Conservation (phyloP, 1,140 invertebrate species). For the Heliconius nattereri region DNA sequence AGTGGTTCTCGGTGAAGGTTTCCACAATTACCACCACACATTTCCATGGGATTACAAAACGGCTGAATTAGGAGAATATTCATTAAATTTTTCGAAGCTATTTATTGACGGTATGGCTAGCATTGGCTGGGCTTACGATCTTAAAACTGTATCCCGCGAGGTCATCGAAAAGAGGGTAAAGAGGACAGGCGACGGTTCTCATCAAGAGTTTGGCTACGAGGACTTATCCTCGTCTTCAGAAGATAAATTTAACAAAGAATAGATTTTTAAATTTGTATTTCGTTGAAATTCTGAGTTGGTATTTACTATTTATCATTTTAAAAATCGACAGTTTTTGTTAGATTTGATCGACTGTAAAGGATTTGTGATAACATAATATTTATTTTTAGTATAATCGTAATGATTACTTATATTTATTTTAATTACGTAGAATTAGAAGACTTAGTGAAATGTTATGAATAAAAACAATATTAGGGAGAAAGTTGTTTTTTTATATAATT, state of each 20-base stretch:
- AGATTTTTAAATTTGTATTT: slow-evolving; percentile 37
- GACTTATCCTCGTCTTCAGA: slow-evolving; percentile 54
- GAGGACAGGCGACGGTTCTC: slow-evolving; percentile 85
- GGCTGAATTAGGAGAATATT: slow-evolving; percentile 84
- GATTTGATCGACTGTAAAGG: slow-evolving; percentile 32
- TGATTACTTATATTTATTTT: slow-evolving; percentile 29
- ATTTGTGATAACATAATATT: slow-evolving; percentile 44
- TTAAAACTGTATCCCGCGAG: slow-evolving; percentile 82
- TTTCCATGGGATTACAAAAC: slow-evolving; percentile 58
- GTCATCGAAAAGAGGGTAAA: slow-evolving; percentile 79
- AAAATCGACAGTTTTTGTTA: neutral
- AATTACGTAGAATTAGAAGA: slow-evolving; percentile 24
- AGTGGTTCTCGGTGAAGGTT: slow-evolving; percentile 83
- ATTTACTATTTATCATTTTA: neutral
- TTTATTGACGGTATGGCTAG: slow-evolving; percentile 85
- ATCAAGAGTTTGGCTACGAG: slow-evolving; percentile 56
- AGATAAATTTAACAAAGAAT: slow-evolving; percentile 46
- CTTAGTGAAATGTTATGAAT: slow-evolving; percentile 16
- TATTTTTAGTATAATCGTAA: slow-evolving; percentile 24
- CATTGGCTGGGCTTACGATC: slow-evolving; percentile 84
- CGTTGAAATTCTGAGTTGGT: slow-evolving; percentile 10
- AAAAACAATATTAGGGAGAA: slow-evolving; percentile 12
- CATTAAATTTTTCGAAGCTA: slow-evolving; percentile 82
- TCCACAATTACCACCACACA: slow-evolving; percentile 90
- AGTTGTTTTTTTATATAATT: slow-evolving; percentile 15